These are phyloP conservation scores for Brienomyrus brachyistius DNA, from an alignment of 2,113 vertebrate species.

Conservation along the genomic window DNA sequence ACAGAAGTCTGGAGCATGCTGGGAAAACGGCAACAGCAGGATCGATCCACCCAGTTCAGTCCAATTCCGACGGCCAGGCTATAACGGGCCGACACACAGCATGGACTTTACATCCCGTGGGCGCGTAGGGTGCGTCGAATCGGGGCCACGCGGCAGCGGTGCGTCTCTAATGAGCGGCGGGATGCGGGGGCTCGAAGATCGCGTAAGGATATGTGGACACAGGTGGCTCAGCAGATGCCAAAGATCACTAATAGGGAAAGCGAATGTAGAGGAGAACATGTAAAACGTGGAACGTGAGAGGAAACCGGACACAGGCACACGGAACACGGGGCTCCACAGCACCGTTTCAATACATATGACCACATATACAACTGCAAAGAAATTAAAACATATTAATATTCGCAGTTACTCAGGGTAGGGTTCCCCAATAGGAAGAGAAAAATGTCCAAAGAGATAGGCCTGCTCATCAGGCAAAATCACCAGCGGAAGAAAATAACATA, in stretches of 20 bases:
- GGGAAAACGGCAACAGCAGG: neutral
- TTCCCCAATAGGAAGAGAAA: neutral
- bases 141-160: neutral
- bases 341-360: neutral
- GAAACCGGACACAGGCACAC: neutral
- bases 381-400: neutral
- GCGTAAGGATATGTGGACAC: neutral
- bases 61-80: neutral
- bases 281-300: neutral
- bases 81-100: slow-evolving; percentile 19
- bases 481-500: neutral
- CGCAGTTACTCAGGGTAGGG: neutral
- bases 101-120: neutral
- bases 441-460: neutral
- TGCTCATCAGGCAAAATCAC: neutral
- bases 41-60: neutral
- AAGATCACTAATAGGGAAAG: neutral
- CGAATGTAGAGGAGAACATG: neutral
- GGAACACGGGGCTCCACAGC: neutral
- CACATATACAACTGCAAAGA: neutral
- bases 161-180: neutral
- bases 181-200: no score
- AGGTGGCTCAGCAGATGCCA: neutral
- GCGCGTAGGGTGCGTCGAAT: slow-evolving; percentile 14
- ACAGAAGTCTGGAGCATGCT: neutral